phyloP scores from a whole-genome alignment of 2,888 invertebrate genomes.

The Meiosimyza platycephala region DNA sequence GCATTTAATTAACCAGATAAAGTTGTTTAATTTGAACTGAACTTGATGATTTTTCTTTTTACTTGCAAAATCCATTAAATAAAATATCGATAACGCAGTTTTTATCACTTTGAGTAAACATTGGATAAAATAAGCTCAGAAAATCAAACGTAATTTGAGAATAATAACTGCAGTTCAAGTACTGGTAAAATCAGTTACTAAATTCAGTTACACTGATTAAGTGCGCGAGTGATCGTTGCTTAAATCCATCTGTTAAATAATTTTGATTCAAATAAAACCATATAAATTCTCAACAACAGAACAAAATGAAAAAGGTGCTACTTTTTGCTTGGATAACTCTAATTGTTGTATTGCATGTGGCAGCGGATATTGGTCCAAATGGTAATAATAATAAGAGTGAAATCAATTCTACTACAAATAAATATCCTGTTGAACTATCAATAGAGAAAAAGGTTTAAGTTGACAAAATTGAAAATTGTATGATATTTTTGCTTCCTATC shows the following conservation, averaged over 20 bases:
- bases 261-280: not conserved
- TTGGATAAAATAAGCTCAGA: not conserved
- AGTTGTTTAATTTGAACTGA: constrained; percentile 33
- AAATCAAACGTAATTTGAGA: constrained; percentile 3
- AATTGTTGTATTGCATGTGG: constrained; percentile 25
- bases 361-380: not conserved
- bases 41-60: not conserved
- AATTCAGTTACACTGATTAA: not conserved
- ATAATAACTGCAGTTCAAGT: not conserved
- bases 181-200: no score
- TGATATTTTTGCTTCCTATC: no score
- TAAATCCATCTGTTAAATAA: constrained; percentile 1
- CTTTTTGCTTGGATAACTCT: constrained; percentile 30
- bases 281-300: not conserved
- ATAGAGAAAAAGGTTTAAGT: no score
- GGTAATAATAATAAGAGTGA: not conserved
- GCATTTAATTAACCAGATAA: constrained; percentile 24
- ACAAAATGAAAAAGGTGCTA: constrained; percentile 26
- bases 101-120: not conserved
- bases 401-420: no score
- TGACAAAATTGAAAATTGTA: no score
- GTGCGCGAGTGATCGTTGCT: constrained; percentile 11
- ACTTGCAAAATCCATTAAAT: not conserved
- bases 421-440: no score
- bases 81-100: constrained; percentile 8